Evolutionary conservation across 2,113 vertebrate species (phyloP), one percentile per base, ranked within the genome.

Genomic region (Vombatus ursinus): DNA sequence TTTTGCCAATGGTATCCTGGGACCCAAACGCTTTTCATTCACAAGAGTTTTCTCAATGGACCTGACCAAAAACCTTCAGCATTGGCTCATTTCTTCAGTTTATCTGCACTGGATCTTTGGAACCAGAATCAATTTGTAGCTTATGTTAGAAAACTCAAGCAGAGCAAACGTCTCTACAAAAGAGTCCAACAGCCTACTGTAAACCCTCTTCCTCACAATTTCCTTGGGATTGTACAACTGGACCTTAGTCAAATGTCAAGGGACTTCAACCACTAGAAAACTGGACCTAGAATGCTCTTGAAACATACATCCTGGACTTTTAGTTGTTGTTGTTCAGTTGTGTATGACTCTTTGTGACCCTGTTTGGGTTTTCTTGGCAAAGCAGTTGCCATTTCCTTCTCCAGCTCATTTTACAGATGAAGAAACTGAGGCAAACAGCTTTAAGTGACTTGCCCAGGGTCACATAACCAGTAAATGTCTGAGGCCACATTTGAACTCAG

Each of bases 71-170:
- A 95, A 92, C 31, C 10, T 48, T 84, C 5, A 90, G 0, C 68
- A 84, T 49, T 23, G 3, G 68, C 47, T 89, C 93, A 95, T 16
- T 96, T 96, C 61, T 50, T 94, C 54, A 91, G 90, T 93, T 97
- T 93, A 93, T 91, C 50, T 95, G 53, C 91, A 93, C 26, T 93
- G 89, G 10, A 77, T 84, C 61, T 92, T 97, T 97, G 52, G 97
- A 96, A 94, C 5, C 92, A 94, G 53, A 94, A 77, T 52, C 11
- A 90, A 52, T 90, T 92, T 95, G 96, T 93, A 19, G 2, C 28
- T 91, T 24, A 22, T 28, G 94, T 7, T 93, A 95, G 91, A 89
- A 98, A 95, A 93, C 93, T 91, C 28, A 50, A 94, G 48, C 37
- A 16, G 23, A 96, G 37, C 23, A 31, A 92, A 3, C 44, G 91